Percentiles rank a stretch among this genome's conserved stretches.
These are phyloP conservation scores for Drosophila novamexicana DNA, from an alignment of 1,140 invertebrate species.

Conservation along the genomic window DNA sequence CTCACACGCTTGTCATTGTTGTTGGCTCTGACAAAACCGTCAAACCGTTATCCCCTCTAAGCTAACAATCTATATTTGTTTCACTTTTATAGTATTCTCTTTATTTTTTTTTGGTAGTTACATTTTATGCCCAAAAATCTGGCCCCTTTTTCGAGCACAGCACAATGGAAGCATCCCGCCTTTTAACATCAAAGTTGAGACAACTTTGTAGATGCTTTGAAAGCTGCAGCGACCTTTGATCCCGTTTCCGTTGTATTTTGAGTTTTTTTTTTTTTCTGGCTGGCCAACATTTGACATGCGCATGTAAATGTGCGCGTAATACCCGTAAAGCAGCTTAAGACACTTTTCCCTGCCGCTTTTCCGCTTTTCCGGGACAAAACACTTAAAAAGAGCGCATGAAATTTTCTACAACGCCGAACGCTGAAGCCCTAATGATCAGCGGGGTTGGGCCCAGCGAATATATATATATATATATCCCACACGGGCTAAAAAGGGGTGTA, in stretches of 20 bases:
- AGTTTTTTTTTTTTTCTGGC: background rate
- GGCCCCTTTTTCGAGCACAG: conserved; percentile 30
- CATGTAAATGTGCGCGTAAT: conserved; percentile 74
- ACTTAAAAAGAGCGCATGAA: conserved; percentile 67
- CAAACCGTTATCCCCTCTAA: conserved; percentile 45
- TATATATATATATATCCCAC: conserved; percentile 7
- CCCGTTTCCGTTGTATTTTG: conserved; percentile 37
- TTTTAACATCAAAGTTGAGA: conserved; percentile 46
- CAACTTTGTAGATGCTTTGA: conserved; percentile 48
- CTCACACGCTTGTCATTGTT: conserved; percentile 41
- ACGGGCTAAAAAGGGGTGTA: conserved; percentile 35
- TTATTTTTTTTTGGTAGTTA: conserved; percentile 24
- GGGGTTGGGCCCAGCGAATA: conserved; percentile 53
- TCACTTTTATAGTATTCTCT: conserved; percentile 16
- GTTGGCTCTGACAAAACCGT: conserved; percentile 1
- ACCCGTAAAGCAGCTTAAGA: conserved; percentile 81
- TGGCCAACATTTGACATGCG: conserved; percentile 65
- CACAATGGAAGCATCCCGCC: conserved; percentile 64
- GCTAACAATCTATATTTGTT: conserved; percentile 43
- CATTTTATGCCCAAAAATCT: conserved; percentile 33
- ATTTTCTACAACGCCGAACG: conserved; percentile 51
- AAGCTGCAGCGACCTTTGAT: conserved; percentile 69
- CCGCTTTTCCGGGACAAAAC: conserved; percentile 70
- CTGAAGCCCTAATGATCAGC: conserved; percentile 63
- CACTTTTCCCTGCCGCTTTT: conserved; percentile 54